Conservation (phyloP, 2,888 invertebrate genomes). For the Yponomeuta plumbellus region DNA sequence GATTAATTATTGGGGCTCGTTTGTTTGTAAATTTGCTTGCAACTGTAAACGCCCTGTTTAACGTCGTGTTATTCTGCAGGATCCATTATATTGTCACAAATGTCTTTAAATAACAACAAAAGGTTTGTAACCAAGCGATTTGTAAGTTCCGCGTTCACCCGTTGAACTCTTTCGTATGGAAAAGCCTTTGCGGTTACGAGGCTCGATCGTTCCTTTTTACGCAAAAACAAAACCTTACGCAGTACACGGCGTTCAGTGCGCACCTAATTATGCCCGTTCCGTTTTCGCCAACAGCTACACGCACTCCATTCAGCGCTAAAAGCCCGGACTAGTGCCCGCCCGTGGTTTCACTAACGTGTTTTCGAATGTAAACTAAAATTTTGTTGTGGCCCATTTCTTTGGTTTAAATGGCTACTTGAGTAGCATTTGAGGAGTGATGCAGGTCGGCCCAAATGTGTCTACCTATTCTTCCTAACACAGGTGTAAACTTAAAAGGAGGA, state of each 20-base stretch:
- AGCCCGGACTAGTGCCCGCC: neutral
- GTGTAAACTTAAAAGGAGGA: too few relatives aligned
- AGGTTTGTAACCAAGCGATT: neutral
- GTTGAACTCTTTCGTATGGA: slow-evolving; percentile 1
- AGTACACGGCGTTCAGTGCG: neutral
- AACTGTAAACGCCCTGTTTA: neutral
- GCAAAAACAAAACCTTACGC: neutral
- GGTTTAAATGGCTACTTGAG: too few relatives aligned
- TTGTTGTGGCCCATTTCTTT: neutral
- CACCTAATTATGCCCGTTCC: slow-evolving; percentile 2
- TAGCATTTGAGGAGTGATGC: too few relatives aligned
- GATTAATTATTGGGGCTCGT: slow-evolving; percentile 6
- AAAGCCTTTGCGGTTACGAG: neutral
- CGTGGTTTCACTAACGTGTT: neutral
- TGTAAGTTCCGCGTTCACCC: neutral
- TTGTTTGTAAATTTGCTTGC: neutral
- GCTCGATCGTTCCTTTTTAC: neutral
- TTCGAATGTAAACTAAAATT: neutral
- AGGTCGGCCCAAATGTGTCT: too few relatives aligned
- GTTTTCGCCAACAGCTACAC: slow-evolving; percentile 1
- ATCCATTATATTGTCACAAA: slow-evolving; percentile 4
- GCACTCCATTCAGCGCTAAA: neutral
- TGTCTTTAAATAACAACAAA: neutral
- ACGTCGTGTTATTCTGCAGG: neutral
- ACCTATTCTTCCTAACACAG: too few relatives aligned